A percentile compares a stretch with the other conserved stretches of the same genome.
These are phyloP conservation scores for Xiphophorus birchmanni DNA, from an alignment of 2,797 vertebrate genomes.

Conservation along the genomic window DNA sequence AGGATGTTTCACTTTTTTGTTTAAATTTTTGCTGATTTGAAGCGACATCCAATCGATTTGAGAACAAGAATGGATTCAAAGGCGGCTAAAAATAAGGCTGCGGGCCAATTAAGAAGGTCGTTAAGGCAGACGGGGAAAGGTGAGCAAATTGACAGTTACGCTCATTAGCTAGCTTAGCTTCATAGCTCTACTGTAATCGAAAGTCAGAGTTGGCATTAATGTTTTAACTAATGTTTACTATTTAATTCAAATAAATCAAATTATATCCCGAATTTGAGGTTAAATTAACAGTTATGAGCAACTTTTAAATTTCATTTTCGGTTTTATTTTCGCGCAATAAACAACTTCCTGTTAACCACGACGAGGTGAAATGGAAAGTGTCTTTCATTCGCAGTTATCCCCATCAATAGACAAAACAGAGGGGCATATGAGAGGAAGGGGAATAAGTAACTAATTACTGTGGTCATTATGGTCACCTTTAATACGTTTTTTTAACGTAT, in stretches of 20 bases:
- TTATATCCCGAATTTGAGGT: neutral
- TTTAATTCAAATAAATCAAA: fast-evolving
- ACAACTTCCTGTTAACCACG: neutral
- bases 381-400: neutral
- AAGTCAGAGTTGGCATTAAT: neutral
- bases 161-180: constrained; percentile 21
- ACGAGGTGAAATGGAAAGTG: neutral
- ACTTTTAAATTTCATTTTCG: neutral
- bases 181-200: neutral
- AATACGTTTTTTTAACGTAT: neutral
- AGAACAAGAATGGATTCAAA: constrained; percentile 59
- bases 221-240: neutral
- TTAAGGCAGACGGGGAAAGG: constrained; percentile 46
- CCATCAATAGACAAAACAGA: neutral
- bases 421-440: neutral
- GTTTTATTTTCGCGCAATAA: neutral
- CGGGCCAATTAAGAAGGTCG: constrained; percentile 46
- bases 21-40: constrained; percentile 14
- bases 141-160: constrained; percentile 18
- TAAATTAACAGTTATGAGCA: neutral
- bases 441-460: neutral
- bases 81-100: neutral
- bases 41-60: neutral
- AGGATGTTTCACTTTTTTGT: constrained; percentile 20
- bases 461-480: neutral